phyloP scores from a whole-genome alignment of 2,113 vertebrate species.

The Electrona antarctica region DNA sequence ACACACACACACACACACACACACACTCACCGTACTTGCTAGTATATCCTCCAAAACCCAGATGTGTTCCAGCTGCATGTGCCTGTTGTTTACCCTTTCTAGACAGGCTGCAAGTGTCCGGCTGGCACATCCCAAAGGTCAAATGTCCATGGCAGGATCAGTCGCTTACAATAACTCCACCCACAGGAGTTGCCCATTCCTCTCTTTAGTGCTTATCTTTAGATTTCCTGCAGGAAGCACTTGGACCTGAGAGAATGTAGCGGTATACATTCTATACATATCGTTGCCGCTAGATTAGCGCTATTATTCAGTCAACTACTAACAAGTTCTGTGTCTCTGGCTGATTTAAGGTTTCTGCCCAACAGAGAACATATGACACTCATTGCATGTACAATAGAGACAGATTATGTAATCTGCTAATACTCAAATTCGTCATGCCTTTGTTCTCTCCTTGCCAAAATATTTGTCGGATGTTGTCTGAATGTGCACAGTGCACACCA shows the following conservation, averaged over 20 bases:
- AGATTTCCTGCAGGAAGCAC: not conserved
- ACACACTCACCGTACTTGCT: not conserved
- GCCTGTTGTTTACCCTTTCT: slow-evolving; percentile 19
- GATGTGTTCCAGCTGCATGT: slow-evolving; percentile 30
- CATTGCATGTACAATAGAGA: not conserved
- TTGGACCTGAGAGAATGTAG: not conserved
- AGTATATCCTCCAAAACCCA: not conserved
- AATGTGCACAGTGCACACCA: too few species aligned
- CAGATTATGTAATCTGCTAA: not conserved
- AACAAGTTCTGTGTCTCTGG: too few species aligned
- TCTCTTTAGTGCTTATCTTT: slow-evolving; percentile 5
- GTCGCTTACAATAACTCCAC: not conserved
- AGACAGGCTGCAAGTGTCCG: slow-evolving; percentile 17
- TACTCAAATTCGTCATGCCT: not conserved
- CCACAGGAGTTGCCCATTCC: not conserved
- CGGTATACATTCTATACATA: not conserved
- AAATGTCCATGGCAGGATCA: slow-evolving; percentile 19
- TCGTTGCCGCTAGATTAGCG: too few species aligned
- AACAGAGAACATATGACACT: not conserved
- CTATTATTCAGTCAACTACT: too few species aligned
- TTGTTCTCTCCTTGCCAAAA: not conserved
- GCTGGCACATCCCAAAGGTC: not conserved
- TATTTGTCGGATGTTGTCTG: too few species aligned
- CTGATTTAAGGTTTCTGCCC: too few species aligned
- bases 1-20: slow-evolving; percentile 22